A percentile compares a stretch with the other conserved stretches of the same genome.
These are phyloP conservation scores for Cranoglanis bouderius DNA, from an alignment of 2,113 vertebrate species.

Conservation along the genomic window DNA sequence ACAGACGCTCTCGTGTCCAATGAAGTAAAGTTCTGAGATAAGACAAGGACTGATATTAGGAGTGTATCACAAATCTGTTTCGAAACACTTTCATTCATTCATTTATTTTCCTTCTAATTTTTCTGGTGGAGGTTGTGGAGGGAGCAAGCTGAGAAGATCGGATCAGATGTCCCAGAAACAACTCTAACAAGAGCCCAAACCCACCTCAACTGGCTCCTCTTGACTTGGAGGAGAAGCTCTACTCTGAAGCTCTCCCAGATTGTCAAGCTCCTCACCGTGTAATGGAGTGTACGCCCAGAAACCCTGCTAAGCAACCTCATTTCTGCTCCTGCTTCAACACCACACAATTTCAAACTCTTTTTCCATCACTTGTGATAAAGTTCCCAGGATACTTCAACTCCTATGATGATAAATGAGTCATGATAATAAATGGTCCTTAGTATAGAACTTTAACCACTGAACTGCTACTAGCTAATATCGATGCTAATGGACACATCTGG, in stretches of 20 bases:
- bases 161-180: not conserved
- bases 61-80: not conserved
- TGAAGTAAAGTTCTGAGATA: not conserved
- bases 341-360: not conserved
- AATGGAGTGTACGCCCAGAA: not conserved
- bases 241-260: not conserved
- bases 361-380: not conserved
- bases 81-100: not conserved
- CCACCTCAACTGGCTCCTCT: not conserved
- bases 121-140: not conserved
- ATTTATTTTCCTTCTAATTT: not conserved
- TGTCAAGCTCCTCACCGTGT: not conserved
- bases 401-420: not conserved
- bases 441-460: not conserved
- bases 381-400: not conserved
- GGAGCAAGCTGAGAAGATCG: not conserved
- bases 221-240: not conserved
- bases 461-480: not conserved
- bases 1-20: not conserved
- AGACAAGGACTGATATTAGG: not conserved
- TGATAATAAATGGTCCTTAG: not conserved
- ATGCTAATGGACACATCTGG: not conserved
- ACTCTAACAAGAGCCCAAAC: not conserved
- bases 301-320: not conserved
- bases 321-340: not conserved